Conservation (phyloP, 2,113 vertebrate genomes). For the Podiceps cristatus region DNA sequence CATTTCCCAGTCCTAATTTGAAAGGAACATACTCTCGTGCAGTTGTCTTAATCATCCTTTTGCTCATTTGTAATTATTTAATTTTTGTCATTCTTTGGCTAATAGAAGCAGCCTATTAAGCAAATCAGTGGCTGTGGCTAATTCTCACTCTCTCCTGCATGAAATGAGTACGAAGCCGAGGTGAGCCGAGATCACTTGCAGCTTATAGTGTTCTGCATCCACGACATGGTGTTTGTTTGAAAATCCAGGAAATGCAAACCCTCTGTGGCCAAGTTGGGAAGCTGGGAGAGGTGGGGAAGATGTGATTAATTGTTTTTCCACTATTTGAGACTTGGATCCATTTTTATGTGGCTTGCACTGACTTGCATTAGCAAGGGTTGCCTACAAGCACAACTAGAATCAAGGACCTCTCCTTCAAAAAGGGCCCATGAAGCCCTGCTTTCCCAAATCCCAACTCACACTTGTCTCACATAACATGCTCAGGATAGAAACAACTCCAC, state of each 20-base stretch:
- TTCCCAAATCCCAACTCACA: neutral
- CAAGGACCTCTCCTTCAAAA: neutral
- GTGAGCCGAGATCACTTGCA: neutral
- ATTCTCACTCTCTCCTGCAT: neutral
- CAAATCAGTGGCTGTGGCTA: neutral
- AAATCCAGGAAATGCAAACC: neutral
- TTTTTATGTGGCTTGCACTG: no score
- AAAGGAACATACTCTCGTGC: neutral
- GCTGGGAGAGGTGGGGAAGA: neutral
- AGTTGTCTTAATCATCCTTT: neutral
- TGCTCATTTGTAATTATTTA: neutral
- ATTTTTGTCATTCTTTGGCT: neutral
- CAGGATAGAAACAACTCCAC: neutral
- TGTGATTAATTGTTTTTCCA: neutral
- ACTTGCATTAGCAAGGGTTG: neutral
- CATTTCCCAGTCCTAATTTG: neutral
- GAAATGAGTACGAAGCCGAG: accelerated
- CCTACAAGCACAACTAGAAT: neutral
- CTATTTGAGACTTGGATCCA: neutral
- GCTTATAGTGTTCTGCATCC: neutral
- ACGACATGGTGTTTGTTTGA: accelerated
- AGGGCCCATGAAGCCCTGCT: neutral
- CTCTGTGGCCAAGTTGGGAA: neutral
- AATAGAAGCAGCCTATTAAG: neutral
- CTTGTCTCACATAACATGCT: accelerated